These are phyloP conservation scores for Rhynchotus rufescens DNA, from an alignment of 2,797 vertebrate species.

Conservation along the genomic window DNA sequence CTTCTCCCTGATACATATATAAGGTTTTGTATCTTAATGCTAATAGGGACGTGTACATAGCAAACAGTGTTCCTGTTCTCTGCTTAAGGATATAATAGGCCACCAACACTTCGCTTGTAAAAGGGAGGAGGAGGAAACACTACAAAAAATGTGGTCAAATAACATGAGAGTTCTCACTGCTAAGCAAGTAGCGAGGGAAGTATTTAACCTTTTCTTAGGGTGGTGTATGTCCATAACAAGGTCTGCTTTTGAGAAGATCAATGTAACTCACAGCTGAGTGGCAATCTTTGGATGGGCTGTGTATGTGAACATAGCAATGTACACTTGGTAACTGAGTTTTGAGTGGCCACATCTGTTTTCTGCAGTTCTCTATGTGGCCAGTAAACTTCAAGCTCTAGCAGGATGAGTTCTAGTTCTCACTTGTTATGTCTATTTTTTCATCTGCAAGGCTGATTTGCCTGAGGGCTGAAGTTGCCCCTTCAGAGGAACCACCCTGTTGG, in stretches of 20 bases:
- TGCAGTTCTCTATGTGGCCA: neutral
- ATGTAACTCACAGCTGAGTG: rapidly evolving
- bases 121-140: neutral
- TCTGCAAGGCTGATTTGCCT: neutral
- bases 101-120: neutral
- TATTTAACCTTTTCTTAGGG: neutral
- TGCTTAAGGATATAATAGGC: neutral
- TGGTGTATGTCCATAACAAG: rapidly evolving
- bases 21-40: neutral
- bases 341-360: neutral
- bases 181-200: neutral
- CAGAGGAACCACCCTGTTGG: neutral
- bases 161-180: neutral
- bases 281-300: neutral
- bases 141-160: neutral
- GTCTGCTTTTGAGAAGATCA: neutral
- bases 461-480: neutral
- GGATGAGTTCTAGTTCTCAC: neutral
- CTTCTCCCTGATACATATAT: neutral
- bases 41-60: rapidly evolving
- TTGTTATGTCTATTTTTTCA: neutral
- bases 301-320: neutral
- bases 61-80: neutral
- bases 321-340: neutral
- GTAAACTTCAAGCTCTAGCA: neutral